Percentiles rank a stretch among this genome's conserved stretches.
Conservation (phyloP, 2,888 invertebrate species). For the Tiliacea aurago region DNA sequence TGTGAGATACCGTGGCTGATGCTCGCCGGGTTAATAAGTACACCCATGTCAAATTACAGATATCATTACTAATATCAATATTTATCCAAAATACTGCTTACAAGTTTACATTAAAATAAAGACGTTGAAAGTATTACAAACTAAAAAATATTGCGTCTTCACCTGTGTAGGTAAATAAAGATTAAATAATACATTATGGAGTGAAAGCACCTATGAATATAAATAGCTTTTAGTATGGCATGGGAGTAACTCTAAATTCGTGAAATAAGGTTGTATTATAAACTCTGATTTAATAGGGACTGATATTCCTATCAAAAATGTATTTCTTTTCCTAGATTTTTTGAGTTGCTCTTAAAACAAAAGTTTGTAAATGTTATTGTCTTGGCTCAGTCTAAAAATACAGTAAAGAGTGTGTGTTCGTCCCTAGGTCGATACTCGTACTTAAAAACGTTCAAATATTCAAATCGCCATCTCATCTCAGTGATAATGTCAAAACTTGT, state of each 20-base stretch:
- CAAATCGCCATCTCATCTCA: too few relatives aligned
- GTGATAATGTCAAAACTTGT: neutral
- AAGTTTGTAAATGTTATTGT: neutral
- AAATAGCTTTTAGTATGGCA: conserved; percentile 30
- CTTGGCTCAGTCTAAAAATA: neutral
- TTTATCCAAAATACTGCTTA: neutral
- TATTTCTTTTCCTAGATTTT: neutral
- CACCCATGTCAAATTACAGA: too few relatives aligned
- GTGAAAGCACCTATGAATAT: conserved; percentile 47
- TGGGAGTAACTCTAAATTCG: conserved; percentile 26
- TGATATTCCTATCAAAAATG: conserved; percentile 16
- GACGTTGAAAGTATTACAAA: neutral
- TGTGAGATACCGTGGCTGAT: too few relatives aligned
- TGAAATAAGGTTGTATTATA: conserved; percentile 32
- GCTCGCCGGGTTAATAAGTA: too few relatives aligned
- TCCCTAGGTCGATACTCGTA: neutral
- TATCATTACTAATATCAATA: too few relatives aligned
- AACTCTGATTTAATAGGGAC: conserved; percentile 16
- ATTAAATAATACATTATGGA: conserved; percentile 46
- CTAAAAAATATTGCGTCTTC: conserved; percentile 18
- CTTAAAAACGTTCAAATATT: neutral
- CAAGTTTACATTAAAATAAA: neutral
- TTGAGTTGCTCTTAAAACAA: neutral
- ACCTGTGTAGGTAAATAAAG: conserved; percentile 11
- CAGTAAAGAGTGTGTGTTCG: neutral